Evolutionary conservation across 2,113 vertebrate species (phyloP).

Genomic region (Pelecanus crispus): DNA sequence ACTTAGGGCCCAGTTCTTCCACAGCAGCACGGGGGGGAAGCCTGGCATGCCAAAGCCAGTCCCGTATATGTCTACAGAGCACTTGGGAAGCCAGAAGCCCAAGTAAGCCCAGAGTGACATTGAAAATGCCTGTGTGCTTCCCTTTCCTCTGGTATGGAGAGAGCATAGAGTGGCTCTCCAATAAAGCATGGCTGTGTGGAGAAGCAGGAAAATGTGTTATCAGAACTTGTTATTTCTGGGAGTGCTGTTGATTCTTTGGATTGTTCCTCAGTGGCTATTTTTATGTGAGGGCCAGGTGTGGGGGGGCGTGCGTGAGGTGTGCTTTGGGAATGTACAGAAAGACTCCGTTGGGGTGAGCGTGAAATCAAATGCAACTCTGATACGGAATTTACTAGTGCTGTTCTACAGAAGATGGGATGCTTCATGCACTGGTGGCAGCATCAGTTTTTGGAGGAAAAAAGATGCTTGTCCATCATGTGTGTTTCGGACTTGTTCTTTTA

Average conservation of each 20-base stretch:
- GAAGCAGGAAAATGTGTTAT: background rate
- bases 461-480: background rate
- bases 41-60: background rate
- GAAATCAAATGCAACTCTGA: background rate
- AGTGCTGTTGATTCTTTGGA: background rate
- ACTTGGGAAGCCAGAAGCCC: background rate
- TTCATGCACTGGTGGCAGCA: background rate
- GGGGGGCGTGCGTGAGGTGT: background rate
- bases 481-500: background rate
- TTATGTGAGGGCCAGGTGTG: background rate
- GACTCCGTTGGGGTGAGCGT: fast-evolving
- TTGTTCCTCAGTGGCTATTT: background rate
- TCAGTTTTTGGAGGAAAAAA: background rate
- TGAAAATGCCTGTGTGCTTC: background rate
- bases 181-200: fast-evolving
- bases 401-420: background rate
- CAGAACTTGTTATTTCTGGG: background rate
- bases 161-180: background rate
- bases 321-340: background rate
- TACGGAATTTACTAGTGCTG: background rate
- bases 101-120: background rate
- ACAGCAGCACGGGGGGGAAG: background rate
- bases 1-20: background rate
- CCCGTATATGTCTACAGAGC: background rate
- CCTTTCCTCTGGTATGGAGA: background rate